Percentiles rank a stretch among this genome's conserved stretches.
phyloP scores from a whole-genome alignment of 2,113 vertebrate species.

The Ardeotis arabs region DNA sequence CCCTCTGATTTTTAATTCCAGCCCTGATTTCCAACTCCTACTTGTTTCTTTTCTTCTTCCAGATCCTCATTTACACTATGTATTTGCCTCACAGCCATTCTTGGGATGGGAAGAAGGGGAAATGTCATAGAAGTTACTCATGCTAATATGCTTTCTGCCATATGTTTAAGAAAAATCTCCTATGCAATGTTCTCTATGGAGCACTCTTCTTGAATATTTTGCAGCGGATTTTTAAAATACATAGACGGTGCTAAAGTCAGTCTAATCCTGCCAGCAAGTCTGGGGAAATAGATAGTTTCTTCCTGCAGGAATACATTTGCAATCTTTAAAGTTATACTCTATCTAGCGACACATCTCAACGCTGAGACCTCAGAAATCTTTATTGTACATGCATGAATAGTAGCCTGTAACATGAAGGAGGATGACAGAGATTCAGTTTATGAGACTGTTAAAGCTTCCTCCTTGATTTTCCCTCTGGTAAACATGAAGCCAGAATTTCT shows the following conservation, averaged over 20 bases:
- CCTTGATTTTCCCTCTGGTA: neutral
- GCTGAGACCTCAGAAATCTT: neutral
- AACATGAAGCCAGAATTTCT: neutral
- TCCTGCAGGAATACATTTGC: neutral
- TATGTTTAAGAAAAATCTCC: conserved; percentile 48
- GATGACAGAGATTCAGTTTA: neutral
- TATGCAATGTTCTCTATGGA: neutral
- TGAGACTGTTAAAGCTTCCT: neutral
- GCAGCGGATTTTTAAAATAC: neutral
- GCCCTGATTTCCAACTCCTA: neutral
- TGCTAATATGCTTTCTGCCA: conserved; percentile 32
- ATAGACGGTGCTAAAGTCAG: neutral
- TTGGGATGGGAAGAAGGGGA: neutral
- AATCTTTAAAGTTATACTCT: neutral
- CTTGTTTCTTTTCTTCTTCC: neutral
- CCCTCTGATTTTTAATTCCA: neutral
- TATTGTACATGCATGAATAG: neutral
- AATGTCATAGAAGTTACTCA: conserved; percentile 34
- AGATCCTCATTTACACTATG: neutral
- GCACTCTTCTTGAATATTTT: conserved; percentile 1
- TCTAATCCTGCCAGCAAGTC: neutral
- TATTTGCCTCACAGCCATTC: conserved; percentile 11
- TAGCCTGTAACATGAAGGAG: neutral
- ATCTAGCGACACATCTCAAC: neutral
- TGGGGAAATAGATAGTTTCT: neutral